Base-by-base conservation (phyloP, 64 coral and sea anemone species). In the Dendrophyllia cribrosa region DNA sequence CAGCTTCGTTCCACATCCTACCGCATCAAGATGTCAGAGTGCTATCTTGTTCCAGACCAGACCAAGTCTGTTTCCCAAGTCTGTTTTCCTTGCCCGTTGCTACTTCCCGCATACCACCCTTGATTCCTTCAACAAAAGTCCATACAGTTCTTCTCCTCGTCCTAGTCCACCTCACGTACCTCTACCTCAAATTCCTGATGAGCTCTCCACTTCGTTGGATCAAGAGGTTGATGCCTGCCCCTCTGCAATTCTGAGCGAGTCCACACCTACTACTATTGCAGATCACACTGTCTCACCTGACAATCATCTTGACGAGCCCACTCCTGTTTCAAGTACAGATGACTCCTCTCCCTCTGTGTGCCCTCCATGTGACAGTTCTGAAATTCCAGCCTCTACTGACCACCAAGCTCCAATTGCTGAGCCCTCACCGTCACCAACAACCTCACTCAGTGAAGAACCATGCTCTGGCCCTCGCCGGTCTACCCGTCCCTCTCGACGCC, bases 11-110 rank as follows among this genome's bases (percentile, higher is more conserved):
- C 43, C 17, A 71, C 48, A 0, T 70, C 66, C 83, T 86, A 86
- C 17, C 47, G 51, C 52, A 26, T 86, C n/a, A 71, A 86, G 67
- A 64, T 72, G 46, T 70, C 83, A 17, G 83, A 86, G 24, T 71
- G 64, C 58, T 87, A 72, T 75, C 22, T 48, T 13, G n/a, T 87
- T 74, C 66, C 51, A 56, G 85, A 66, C 79, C 79, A 44, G 44
- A 3, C 15, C 12, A 56, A 62, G 25, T n/a, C n/a, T n/a, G n/a
- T n/a, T n/a, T n/a, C 10, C 77, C 25, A 62, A 24, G 1, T 62
- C 58, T 81, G 9, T n/a, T n/a, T n/a, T 62, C 56, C 58, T 81
- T 43, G 61, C 58, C 7, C 6, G 77, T 21, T 25, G 34, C 46
- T 81, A 66, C 59, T 66, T 59, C 25, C 2, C 77, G 4, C 56